Evolutionary conservation across 2,113 vertebrate species (phyloP).

Genomic region (Lutjanus erythropterus): DNA sequence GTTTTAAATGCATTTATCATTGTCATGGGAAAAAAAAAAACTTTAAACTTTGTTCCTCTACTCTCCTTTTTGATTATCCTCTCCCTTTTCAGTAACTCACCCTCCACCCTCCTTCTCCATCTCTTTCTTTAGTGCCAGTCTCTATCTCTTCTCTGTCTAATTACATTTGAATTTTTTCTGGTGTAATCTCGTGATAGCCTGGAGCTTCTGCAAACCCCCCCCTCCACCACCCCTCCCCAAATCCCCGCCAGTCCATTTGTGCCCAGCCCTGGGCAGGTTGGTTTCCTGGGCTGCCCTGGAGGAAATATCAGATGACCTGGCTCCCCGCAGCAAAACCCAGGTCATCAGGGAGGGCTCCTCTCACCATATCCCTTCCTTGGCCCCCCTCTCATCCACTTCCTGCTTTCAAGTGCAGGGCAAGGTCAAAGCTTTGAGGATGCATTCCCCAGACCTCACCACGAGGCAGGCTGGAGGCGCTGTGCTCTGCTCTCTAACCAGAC

Average conservation of each 20-base stretch:
- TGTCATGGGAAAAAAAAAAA: slow-evolving; percentile 62
- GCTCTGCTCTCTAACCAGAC: slow-evolving; percentile 62
- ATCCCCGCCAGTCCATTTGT: slow-evolving; percentile 78
- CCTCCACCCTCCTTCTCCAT: slow-evolving; percentile 6
- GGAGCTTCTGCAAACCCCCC: slow-evolving; percentile 41
- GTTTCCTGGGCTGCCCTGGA: slow-evolving; percentile 85
- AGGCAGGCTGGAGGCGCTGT: slow-evolving; percentile 79
- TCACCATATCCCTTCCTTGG: slow-evolving; percentile 59
- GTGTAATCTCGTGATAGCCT: slow-evolving; percentile 76
- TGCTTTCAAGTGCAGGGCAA: slow-evolving; percentile 85
- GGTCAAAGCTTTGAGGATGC: slow-evolving; percentile 84
- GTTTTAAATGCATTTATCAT: slow-evolving; percentile 78
- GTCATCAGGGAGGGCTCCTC: slow-evolving; percentile 80
- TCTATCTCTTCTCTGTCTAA: slow-evolving; percentile 78
- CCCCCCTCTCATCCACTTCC: slow-evolving; percentile 77
- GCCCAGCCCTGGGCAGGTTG: slow-evolving; percentile 76
- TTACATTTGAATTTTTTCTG: slow-evolving; percentile 77
- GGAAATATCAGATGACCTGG: slow-evolving; percentile 87
- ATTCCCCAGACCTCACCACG: slow-evolving; percentile 79
- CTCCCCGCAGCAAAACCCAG: slow-evolving; percentile 78
- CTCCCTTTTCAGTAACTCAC: slow-evolving; percentile 51
- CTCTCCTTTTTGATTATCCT: slow-evolving; percentile 58
- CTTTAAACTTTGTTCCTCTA: slow-evolving; percentile 53
- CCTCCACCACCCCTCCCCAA: slow-evolving; percentile 19
- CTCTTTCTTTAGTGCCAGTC: slow-evolving; percentile 43